Conservation (phyloP, 2,797 vertebrate species). For the Cossypha heuglini region DNA sequence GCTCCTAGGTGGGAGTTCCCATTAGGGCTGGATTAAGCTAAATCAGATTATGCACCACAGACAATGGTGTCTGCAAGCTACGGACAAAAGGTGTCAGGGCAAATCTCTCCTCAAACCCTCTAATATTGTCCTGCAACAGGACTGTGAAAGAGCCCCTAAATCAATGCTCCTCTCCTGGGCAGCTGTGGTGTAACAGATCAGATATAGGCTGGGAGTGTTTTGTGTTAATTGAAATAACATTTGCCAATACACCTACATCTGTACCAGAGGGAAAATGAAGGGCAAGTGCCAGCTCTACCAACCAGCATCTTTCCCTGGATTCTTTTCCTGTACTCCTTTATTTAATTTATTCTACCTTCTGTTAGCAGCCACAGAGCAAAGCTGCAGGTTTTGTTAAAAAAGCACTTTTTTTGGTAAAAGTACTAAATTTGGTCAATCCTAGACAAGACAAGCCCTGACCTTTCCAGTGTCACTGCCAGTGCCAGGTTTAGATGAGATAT, state of each 20-base stretch:
- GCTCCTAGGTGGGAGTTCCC: conserved; percentile 24
- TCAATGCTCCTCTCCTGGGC: neutral
- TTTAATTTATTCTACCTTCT: neutral
- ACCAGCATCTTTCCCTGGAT: neutral
- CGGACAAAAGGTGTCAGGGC: neutral
- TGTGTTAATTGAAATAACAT: neutral
- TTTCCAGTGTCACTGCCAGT: neutral
- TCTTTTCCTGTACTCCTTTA: neutral
- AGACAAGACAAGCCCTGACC: neutral
- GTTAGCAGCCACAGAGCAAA: neutral
- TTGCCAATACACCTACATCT: neutral
- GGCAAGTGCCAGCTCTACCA: neutral
- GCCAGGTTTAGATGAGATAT: neutral
- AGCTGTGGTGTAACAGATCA: neutral
- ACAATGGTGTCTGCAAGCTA: conserved; percentile 7
- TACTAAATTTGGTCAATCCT: neutral
- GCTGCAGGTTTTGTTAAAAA: neutral
- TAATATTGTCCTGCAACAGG: neutral
- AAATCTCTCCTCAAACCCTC: conserved; percentile 29
- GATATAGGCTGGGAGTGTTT: neutral
- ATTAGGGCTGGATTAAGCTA: conserved; percentile 36
- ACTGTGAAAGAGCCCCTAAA: neutral
- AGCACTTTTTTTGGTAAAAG: neutral
- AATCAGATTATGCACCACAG: conserved; percentile 37
- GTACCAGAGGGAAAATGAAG: neutral